Conservation (phyloP, 1,140 invertebrate species). For the Lerema accius region DNA sequence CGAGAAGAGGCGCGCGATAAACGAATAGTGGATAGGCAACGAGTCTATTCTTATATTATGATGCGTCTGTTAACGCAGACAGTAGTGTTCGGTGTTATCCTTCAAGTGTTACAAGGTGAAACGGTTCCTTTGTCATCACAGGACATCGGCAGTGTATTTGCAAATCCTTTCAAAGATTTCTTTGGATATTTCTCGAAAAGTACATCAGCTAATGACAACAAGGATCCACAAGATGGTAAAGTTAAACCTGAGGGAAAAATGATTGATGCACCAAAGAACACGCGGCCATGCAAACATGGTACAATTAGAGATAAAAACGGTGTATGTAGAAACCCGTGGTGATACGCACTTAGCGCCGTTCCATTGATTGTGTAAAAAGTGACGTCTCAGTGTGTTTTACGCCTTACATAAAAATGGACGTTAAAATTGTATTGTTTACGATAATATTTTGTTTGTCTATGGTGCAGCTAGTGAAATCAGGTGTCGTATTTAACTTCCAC, state of each 20-base stretch:
- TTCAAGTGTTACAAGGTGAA: constrained; percentile 48
- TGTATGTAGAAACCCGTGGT: constrained; percentile 66
- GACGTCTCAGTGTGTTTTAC: constrained; percentile 56
- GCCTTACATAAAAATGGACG: constrained; percentile 69
- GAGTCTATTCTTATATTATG: constrained; percentile 65
- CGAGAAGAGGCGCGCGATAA: constrained; percentile 52
- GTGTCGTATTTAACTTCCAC: constrained; percentile 65
- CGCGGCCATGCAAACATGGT: constrained; percentile 46
- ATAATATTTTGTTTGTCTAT: constrained; percentile 42
- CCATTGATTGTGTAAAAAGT: constrained; percentile 33
- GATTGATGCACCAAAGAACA: constrained; percentile 66
- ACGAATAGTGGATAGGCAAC: constrained; percentile 44
- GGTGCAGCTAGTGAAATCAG: constrained; percentile 39
- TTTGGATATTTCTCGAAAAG: constrained; percentile 41
- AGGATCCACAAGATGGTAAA: constrained; percentile 24
- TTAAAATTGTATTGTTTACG: constrained; percentile 62
- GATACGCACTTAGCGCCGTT: constrained; percentile 40
- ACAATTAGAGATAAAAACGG: constrained; percentile 57
- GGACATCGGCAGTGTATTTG: constrained; percentile 58
- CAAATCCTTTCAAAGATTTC: constrained; percentile 65
- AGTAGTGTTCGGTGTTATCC: constrained; percentile 57
- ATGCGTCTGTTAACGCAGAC: constrained; percentile 57
- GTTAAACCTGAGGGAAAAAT: constrained; percentile 44
- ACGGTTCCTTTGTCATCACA: constrained; percentile 45
- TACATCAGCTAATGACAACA: constrained; percentile 20